Evolutionary conservation across 2,888 invertebrate genomes (phyloP).

Genomic region (Diarsia dahlii): DNA sequence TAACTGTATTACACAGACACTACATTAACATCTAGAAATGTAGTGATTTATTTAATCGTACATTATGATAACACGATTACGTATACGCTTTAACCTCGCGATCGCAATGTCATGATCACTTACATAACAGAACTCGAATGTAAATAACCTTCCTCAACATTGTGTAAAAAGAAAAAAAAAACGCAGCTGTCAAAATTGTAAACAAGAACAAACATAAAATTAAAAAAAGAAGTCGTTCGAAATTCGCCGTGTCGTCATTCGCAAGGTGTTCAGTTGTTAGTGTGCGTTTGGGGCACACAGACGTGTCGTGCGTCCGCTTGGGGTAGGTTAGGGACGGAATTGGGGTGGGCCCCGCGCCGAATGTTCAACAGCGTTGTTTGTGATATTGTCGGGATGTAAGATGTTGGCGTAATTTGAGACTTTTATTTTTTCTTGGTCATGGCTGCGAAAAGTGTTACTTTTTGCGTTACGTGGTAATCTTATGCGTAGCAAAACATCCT

Average conservation of each 20-base stretch:
- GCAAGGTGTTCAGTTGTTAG: constrained; percentile 65
- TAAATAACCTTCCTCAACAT: constrained; percentile 51
- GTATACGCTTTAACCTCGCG: constrained; percentile 43
- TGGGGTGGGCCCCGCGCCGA: constrained; percentile 86
- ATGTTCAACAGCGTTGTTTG: constrained; percentile 87
- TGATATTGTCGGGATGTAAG: constrained; percentile 75
- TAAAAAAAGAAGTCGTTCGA: constrained; percentile 59
- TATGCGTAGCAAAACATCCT: neutral
- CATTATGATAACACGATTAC: constrained; percentile 38
- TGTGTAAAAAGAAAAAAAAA: constrained; percentile 34
- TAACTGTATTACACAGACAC: constrained; percentile 10
- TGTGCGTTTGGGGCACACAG: constrained; percentile 66
- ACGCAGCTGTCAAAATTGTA: constrained; percentile 54
- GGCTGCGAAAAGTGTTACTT: neutral
- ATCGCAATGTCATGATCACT: constrained; percentile 48
- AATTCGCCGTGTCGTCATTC: constrained; percentile 60
- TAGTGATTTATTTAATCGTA: constrained; percentile 25
- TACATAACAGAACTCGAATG: constrained; percentile 28
- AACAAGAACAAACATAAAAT: constrained; percentile 57
- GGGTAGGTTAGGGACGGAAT: constrained; percentile 88
- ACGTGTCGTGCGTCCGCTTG: constrained; percentile 73
- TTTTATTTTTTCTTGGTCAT: neutral
- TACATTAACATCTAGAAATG: constrained; percentile 19
- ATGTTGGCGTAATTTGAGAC: constrained; percentile 52
- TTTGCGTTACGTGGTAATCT: neutral